Evolutionary conservation across 2,797 vertebrate species (phyloP).

Genomic region (Bradypus variegatus): DNA sequence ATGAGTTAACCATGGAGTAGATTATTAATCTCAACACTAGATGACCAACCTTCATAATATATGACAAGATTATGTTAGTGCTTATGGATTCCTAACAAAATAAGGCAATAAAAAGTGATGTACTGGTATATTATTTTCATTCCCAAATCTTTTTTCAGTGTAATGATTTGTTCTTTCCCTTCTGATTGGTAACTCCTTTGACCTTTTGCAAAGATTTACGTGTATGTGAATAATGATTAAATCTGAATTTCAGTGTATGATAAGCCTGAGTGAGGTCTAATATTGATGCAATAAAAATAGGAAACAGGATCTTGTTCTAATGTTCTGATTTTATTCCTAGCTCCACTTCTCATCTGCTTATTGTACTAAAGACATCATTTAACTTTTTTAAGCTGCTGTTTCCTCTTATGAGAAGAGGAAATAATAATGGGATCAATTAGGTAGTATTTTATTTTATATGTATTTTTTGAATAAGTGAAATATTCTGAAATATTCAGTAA

Average conservation of each 20-base stretch:
- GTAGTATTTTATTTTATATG: neutral
- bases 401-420: neutral
- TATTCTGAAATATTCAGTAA: neutral
- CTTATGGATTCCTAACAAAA: conserved; percentile 49
- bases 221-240: conserved; percentile 47
- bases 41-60: conserved; percentile 34
- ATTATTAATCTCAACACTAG: conserved; percentile 52
- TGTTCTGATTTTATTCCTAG: neutral
- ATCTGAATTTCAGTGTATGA: conserved; percentile 41
- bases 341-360: neutral
- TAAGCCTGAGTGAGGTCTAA: conserved; percentile 26
- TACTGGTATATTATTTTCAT: conserved; percentile 40
- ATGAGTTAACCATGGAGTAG: conserved; percentile 29
- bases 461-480: neutral
- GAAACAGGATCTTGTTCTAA: neutral
- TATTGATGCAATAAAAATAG: conserved; percentile 23
- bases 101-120: conserved; percentile 43
- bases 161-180: conserved; percentile 41
- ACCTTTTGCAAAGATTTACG: conserved; percentile 56
- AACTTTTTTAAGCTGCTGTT: neutral
- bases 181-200: conserved; percentile 60
- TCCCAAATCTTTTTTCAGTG: conserved; percentile 42
- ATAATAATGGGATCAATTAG: neutral
- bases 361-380: neutral
- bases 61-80: conserved; percentile 37